Evolutionary conservation across 1,140 invertebrate species (phyloP).

Genomic region (Tetramorium parvispinum): DNA sequence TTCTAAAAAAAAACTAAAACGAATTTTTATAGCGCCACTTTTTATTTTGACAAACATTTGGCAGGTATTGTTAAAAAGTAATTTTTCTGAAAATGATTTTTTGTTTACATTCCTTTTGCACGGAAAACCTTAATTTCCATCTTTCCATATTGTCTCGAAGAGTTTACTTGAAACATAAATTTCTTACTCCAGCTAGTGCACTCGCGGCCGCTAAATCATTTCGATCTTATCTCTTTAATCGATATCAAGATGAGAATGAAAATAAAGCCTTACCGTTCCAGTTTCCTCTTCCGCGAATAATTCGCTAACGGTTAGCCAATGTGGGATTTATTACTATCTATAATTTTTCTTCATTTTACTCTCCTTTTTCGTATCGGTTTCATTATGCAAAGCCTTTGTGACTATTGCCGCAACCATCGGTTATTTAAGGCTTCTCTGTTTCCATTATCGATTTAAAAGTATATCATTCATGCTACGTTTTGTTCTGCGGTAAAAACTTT

Average conservation of each 20-base stretch:
- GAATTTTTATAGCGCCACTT: no score
- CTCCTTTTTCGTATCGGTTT: neutral
- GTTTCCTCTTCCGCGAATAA: slow-evolving; percentile 11
- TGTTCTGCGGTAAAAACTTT: neutral
- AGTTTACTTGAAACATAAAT: neutral
- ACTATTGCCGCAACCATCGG: neutral
- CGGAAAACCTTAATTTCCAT: no score
- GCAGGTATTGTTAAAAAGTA: no score
- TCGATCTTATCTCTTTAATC: slow-evolving; percentile 34
- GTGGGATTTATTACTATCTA: slow-evolving; percentile 19
- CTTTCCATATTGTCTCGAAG: neutral
- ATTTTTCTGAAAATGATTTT: no score
- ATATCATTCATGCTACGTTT: neutral
- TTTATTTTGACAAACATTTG: no score
- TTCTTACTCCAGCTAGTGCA: neutral
- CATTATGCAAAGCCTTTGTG: neutral
- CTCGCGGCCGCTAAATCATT: neutral
- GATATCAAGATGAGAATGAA: slow-evolving; percentile 32
- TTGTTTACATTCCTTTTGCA: no score
- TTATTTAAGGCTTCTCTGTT: neutral
- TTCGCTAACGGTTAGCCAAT: slow-evolving; percentile 30
- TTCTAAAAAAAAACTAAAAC: no score
- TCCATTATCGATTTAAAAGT: slow-evolving; percentile 26
- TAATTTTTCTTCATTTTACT: neutral
- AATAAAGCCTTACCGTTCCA: neutral